Percentiles rank a stretch among this genome's conserved stretches.
Conservation (phyloP, 2,888 invertebrate genomes). For the Drepanosiphum platanoidis region DNA sequence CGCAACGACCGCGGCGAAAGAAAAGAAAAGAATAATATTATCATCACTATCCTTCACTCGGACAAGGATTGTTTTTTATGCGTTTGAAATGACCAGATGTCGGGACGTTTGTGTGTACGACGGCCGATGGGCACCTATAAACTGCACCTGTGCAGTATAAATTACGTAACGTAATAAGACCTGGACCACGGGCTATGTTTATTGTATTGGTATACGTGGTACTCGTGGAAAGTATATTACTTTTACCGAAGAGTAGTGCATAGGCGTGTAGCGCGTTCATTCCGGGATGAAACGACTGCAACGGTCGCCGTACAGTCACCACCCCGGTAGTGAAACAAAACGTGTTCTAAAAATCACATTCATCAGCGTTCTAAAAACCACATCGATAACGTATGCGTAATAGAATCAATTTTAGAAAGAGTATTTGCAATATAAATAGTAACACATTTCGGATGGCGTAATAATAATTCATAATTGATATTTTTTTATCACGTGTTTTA, state of each 20-base stretch:
- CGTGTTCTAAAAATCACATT: background rate
- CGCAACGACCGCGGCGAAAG: background rate
- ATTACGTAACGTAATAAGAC: background rate
- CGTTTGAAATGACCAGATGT: background rate
- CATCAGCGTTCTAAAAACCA: background rate
- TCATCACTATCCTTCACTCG: background rate
- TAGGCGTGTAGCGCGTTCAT: conserved; percentile 6
- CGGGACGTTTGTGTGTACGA: background rate
- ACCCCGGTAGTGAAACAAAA: background rate
- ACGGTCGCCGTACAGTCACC: background rate
- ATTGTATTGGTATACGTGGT: background rate
- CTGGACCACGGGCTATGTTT: background rate
- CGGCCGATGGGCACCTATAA: background rate
- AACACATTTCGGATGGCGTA: no score
- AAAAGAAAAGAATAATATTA: conserved; percentile 3
- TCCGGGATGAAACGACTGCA: background rate
- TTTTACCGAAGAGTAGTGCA: background rate
- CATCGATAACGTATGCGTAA: background rate
- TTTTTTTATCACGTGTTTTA: no score
- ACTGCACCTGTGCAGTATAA: background rate
- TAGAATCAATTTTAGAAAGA: background rate
- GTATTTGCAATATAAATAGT: background rate
- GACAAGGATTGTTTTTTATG: background rate
- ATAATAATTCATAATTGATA: no score
- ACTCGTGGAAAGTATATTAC: background rate